Conservation (phyloP, 2,797 vertebrate genomes). For the Kryptolebias ocellatus region DNA sequence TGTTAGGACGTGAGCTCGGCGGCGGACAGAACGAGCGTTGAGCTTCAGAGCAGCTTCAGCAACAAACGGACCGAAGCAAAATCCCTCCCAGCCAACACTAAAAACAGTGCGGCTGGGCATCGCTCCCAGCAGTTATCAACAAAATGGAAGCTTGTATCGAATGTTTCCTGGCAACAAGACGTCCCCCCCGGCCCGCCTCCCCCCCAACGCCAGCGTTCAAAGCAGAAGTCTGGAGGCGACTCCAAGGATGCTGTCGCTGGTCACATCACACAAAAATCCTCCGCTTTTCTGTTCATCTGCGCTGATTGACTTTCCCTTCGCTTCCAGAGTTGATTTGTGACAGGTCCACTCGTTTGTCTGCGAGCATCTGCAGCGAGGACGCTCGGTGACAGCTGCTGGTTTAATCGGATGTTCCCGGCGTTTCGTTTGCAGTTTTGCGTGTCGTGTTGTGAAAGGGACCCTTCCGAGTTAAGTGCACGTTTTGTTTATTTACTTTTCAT, state of each 20-base stretch:
- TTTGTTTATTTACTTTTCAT: slow-evolving; percentile 65
- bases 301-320: slow-evolving; percentile 34
- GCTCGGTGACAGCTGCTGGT: slow-evolving; percentile 77
- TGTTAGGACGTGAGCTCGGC: neutral
- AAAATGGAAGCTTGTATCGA: slow-evolving; percentile 64
- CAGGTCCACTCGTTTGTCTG: slow-evolving; percentile 54
- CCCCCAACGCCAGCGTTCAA: slow-evolving; percentile 7
- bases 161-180: slow-evolving; percentile 59
- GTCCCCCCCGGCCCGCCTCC: slow-evolving; percentile 28
- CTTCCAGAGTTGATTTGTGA: slow-evolving; percentile 32
- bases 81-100: slow-evolving; percentile 55
- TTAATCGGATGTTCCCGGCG: slow-evolving; percentile 73
- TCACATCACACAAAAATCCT: slow-evolving; percentile 14
- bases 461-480: slow-evolving; percentile 70
- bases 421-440: slow-evolving; percentile 75
- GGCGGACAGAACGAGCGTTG: neutral
- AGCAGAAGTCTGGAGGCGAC: slow-evolving; percentile 44
- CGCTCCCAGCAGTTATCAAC: slow-evolving; percentile 62
- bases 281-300: slow-evolving; percentile 6
- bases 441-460: slow-evolving; percentile 64
- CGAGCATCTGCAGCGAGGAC: slow-evolving; percentile 55
- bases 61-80: slow-evolving; percentile 54
- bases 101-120: slow-evolving; percentile 53
- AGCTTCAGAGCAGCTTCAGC: slow-evolving; percentile 20
- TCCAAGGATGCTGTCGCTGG: slow-evolving; percentile 40